Evolutionary conservation across 2,888 invertebrate genomes (phyloP), one percentile per base, ranked within the genome.

Genomic region (Arge pagana): DNA sequence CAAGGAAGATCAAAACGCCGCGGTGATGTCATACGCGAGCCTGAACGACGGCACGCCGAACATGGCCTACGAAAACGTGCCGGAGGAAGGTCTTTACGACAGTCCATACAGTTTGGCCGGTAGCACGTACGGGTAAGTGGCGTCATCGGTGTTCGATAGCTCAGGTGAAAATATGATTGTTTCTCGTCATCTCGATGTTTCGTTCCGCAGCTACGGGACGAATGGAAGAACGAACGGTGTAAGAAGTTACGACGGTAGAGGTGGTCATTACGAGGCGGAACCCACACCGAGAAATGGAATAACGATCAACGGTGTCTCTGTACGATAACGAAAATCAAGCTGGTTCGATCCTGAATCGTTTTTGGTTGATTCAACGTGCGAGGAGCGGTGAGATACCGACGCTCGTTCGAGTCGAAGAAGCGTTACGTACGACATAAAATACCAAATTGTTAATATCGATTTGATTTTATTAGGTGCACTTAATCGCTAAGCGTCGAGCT

Each of bases 241-340:
- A 50, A 67, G 74, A 65, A 62, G 63, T 36, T 73, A 74, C 59
- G 67, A 72, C 50, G 59, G 56, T 56, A 70, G 74, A 57, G 66
- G 75, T 6, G 71, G 76, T 49, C 76, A 76, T 37, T 85, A 86
- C 70, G 85, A 86, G 54, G 87, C 88, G 0, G 88, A 88, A 62
- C 88, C 89, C 7, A 76, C 81, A 0, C 77, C 81, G 28, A 79
- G 80, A 55, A 85, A 84, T 40, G 85, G 85, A 16, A 89, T 93
- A 65, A 93, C 93, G 36, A 93, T 93, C 65, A 93, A 93, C 70
- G 93, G 93, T 6, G 92, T 93, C 39, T 87, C 92, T 30, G 90
- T 93, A 42, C 87, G 90, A 80, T 92, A 82, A 78, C 24, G 23
- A 21, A 33, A 23, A 10, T n/a, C 4, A n/a, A n/a, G n/a, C n/a